Evolutionary conservation across 2,797 vertebrate species (phyloP).

Genomic region (Micromesistius poutassou): DNA sequence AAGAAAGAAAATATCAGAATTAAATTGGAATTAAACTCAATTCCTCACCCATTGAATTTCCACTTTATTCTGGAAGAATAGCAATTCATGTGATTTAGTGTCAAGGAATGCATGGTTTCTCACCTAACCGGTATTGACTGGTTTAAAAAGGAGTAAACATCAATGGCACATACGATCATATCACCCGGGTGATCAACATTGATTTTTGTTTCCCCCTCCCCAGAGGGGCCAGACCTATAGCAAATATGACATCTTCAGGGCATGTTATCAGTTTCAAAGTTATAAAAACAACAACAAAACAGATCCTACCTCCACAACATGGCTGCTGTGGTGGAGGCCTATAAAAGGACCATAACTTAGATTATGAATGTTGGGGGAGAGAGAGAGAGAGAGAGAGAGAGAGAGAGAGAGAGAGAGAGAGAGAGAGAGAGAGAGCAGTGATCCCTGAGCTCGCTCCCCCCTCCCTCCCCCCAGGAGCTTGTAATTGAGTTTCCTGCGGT

Average conservation of each 20-base stretch:
- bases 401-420: too few relatives aligned
- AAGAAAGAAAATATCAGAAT: too few relatives aligned
- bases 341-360: too few relatives aligned
- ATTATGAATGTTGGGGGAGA: too few relatives aligned
- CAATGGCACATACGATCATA: constrained; percentile 74
- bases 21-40: constrained; percentile 37
- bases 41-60: constrained; percentile 58
- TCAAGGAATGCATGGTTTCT: constrained; percentile 67
- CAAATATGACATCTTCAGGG: constrained; percentile 52
- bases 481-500: constrained; percentile 63
- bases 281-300: too few relatives aligned
- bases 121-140: constrained; percentile 70
- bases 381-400: too few relatives aligned
- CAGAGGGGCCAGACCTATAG: neutral
- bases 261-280: constrained; percentile 7
- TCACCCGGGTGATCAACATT: constrained; percentile 69
- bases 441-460: neutral
- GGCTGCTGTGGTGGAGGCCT: too few relatives aligned
- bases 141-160: constrained; percentile 65
- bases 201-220: constrained; percentile 41
- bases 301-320: neutral
- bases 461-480: constrained; percentile 2
- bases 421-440: too few relatives aligned
- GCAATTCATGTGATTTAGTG: constrained; percentile 70
- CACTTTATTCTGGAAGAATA: constrained; percentile 59